Percentiles rank a stretch among this genome's conserved stretches.
phyloP scores from a whole-genome alignment of 1,140 invertebrate species.

The Cyphomyrmex costatus region DNA sequence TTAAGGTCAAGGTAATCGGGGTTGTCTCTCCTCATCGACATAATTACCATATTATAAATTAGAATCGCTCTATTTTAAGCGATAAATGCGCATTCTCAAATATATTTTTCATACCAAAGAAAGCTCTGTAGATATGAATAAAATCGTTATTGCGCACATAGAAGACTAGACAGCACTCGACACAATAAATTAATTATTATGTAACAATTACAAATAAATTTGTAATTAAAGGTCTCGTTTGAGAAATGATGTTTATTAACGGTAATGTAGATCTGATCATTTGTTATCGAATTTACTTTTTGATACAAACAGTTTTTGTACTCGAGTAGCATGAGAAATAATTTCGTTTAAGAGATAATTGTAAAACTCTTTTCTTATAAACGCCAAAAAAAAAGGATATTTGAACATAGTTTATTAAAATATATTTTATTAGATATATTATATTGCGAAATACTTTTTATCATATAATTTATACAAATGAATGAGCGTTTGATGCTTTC shows the following conservation, averaged over 20 bases:
- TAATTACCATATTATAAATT: slow-evolving; percentile 52
- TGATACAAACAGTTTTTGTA: slow-evolving; percentile 49
- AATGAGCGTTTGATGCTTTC: slow-evolving; percentile 16
- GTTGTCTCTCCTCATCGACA: too few relatives aligned
- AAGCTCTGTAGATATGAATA: slow-evolving; percentile 54
- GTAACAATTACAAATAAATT: slow-evolving; percentile 52
- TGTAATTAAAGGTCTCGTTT: slow-evolving; percentile 38
- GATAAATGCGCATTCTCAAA: slow-evolving; percentile 58
- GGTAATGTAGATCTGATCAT: slow-evolving; percentile 31
- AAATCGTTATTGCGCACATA: slow-evolving; percentile 62
- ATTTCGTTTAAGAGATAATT: slow-evolving; percentile 28
- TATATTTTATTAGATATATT: slow-evolving; percentile 64
- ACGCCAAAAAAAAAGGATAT: slow-evolving; percentile 31
- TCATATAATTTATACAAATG: slow-evolving; percentile 28
- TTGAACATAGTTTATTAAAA: slow-evolving; percentile 46
- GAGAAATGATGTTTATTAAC: slow-evolving; percentile 32
- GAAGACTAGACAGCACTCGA: slow-evolving; percentile 47
- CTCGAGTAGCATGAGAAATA: slow-evolving; percentile 8
- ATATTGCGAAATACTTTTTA: slow-evolving; percentile 54
- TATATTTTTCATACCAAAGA: slow-evolving; percentile 63
- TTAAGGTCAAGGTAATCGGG: too few relatives aligned
- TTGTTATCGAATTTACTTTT: slow-evolving; percentile 57
- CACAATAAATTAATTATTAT: slow-evolving; percentile 50
- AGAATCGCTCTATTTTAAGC: slow-evolving; percentile 49
- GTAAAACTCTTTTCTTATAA: slow-evolving; percentile 38